A percentile compares a stretch with the other conserved stretches of the same genome.
Evolutionary conservation across 92 coral and sea anemone species (phyloP).

Genomic region (Phymanthus crucifer): DNA sequence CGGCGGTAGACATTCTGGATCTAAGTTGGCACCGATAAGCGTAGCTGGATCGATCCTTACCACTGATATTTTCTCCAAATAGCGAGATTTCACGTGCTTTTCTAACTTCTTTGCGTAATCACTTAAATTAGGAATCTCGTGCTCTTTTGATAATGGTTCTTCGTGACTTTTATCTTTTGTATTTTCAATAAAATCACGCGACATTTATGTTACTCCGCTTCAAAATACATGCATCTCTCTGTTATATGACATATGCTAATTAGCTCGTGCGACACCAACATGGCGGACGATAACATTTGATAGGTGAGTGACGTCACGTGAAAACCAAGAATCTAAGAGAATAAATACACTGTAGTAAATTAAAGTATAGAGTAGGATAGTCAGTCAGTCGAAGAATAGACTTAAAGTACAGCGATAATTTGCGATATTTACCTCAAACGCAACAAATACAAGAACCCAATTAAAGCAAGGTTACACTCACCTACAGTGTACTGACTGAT

Average conservation of each 20-base stretch:
- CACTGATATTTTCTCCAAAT: constrained; percentile 19
- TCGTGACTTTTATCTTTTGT: constrained; percentile 23
- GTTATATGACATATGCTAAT: background rate
- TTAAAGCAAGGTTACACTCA: no score
- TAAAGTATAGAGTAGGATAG: no score
- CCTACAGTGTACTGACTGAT: no score
- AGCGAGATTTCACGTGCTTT: constrained; percentile 24
- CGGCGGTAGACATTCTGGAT: constrained; percentile 44
- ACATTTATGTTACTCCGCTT: constrained; percentile 24
- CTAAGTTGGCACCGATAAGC: constrained; percentile 16
- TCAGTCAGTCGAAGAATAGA: no score
- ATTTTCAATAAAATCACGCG: constrained; percentile 32
- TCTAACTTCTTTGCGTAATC: constrained; percentile 29
- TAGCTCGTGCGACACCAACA: constrained; percentile 36
- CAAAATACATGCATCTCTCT: constrained; percentile 24
- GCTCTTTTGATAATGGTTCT: constrained; percentile 34
- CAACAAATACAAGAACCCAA: no score
- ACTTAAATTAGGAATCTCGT: constrained; percentile 18
- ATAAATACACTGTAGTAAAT: no score
- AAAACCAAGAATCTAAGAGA: no score
- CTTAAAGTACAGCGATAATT: no score
- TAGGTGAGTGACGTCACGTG: constrained; percentile 19
- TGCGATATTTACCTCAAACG: no score
- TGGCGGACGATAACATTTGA: constrained; percentile 35
- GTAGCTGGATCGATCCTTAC: constrained; percentile 19